Percentiles rank a stretch among this genome's conserved stretches.
phyloP scores from a whole-genome alignment of 2,113 vertebrate genomes.

The Oreochromis tanganicae region DNA sequence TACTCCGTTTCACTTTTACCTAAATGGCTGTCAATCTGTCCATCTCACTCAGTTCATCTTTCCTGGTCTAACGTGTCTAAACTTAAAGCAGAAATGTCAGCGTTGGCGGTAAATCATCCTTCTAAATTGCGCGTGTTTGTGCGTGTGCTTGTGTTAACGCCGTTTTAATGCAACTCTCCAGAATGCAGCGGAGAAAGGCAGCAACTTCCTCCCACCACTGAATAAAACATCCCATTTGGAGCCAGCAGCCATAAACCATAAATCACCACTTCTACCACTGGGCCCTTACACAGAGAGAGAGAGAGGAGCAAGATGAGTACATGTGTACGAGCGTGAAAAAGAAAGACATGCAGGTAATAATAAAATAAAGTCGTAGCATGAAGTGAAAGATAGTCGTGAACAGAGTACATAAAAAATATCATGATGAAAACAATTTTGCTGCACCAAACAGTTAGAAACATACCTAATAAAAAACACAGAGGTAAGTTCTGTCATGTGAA shows the following conservation, averaged over 20 bases:
- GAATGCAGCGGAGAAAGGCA: constrained; percentile 17
- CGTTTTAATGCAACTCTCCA: constrained; percentile 5
- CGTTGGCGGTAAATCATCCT: constrained; percentile 1
- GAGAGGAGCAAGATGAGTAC: background rate
- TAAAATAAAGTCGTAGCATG: background rate
- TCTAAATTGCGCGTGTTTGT: background rate
- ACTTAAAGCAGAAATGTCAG: background rate
- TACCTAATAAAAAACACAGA: background rate
- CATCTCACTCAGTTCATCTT: background rate
- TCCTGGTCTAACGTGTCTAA: background rate
- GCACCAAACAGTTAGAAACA: background rate
- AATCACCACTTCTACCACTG: constrained; percentile 20
- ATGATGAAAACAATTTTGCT: background rate
- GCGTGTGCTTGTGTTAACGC: background rate
- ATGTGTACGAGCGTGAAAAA: background rate
- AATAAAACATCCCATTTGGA: constrained; percentile 67
- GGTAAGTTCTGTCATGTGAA: background rate
- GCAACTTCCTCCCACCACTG: constrained; percentile 47
- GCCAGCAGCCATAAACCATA: constrained; percentile 38
- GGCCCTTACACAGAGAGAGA: constrained; percentile 3
- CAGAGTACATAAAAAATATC: background rate
- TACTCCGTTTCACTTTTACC: background rate
- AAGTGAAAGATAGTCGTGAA: background rate
- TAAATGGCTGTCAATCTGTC: background rate
- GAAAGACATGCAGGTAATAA: background rate